Base-by-base conservation (phyloP, 2,888 invertebrate genomes). In the Tuberolachnus salignus region DNA sequence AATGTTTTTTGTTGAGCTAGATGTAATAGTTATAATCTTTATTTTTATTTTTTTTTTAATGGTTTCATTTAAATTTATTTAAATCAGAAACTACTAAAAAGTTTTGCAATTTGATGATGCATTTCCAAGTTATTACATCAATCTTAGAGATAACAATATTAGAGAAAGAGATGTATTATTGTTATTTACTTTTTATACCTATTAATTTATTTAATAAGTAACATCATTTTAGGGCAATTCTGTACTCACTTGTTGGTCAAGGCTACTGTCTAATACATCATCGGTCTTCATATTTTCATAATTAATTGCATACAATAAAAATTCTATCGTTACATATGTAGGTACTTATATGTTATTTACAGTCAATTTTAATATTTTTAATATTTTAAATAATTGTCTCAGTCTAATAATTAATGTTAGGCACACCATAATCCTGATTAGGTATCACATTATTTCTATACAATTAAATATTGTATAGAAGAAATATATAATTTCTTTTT, bases 221-320 rank as follows among this genome's bases (percentile, higher is more conserved):
- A 75, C 67, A 46, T 75, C 57, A 75, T 75, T 66, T 57, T 44
- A 63, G 46, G 14, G 19, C 11, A 46, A 66, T 67, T 67, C 14
- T 26, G 11, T 67, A 75, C 46, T 66, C 57, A 57, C 34, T 16
- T 46, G 34, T 75, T 75, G 57, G n/a, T 67, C 75, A 75, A 75
- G 75, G 75, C 21, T 74, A 75, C 19, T 64, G 14, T 23, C 46
- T 73, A n/a, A 55, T 53, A 53, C 63, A 57, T 66, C 66, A 75
- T 66, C 19, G 66, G 46, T 21, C 14, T 4, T 57, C 9, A 21
- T 75, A 57, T 75, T 75, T 67, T 14, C 64, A 2, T 75, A 67
- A 75, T 66, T 16, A 46, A 66, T 67, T 34, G 53, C n/a, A 23
- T 26, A 19, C 8, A 34, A 74, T 74, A 34, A 73, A 61, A 61